Evolutionary conservation across 2,888 invertebrate species (phyloP).

Genomic region (Cephonodes hylas): DNA sequence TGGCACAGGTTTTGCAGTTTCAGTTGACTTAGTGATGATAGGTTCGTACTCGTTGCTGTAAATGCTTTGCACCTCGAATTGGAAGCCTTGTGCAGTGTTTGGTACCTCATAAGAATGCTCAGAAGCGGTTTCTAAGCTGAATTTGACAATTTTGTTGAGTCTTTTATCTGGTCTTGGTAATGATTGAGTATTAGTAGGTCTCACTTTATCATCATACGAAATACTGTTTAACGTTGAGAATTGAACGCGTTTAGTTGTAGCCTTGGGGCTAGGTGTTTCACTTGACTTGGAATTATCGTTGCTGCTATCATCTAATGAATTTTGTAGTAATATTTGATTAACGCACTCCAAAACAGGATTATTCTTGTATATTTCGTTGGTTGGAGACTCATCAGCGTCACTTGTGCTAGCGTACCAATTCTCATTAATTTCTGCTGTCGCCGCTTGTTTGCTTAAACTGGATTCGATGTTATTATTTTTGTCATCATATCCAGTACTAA

Average conservation of each 20-base stretch:
- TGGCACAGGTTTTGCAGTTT: conserved; percentile 53
- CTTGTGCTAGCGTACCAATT: conserved; percentile 91
- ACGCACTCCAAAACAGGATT: conserved; percentile 93
- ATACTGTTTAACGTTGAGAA: conserved; percentile 84
- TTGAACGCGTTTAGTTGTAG: conserved; percentile 81
- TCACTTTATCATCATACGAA: conserved; percentile 73
- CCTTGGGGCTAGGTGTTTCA: conserved; percentile 72
- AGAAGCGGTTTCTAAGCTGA: conserved; percentile 76
- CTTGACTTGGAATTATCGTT: conserved; percentile 75
- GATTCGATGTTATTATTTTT: conserved; percentile 62
- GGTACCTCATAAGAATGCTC: conserved; percentile 84
- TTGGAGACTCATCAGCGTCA: conserved; percentile 87
- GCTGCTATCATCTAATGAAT: conserved; percentile 83
- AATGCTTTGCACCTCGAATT: conserved; percentile 83
- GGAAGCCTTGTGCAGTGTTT: conserved; percentile 75
- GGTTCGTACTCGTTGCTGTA: conserved; percentile 89
- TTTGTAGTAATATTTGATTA: conserved; percentile 90
- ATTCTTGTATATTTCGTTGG: conserved; percentile 86
- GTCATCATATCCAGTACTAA: conserved; percentile 51
- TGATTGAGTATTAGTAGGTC: conserved; percentile 57
- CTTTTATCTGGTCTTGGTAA: conserved; percentile 71
- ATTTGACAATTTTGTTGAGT: conserved; percentile 76
- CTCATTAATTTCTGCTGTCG: conserved; percentile 80
- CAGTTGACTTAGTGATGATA: conserved; percentile 79
- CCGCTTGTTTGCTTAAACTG: conserved; percentile 48